These are phyloP conservation scores for Nipponia nippon DNA, from an alignment of 2,113 vertebrate species.

Conservation along the genomic window DNA sequence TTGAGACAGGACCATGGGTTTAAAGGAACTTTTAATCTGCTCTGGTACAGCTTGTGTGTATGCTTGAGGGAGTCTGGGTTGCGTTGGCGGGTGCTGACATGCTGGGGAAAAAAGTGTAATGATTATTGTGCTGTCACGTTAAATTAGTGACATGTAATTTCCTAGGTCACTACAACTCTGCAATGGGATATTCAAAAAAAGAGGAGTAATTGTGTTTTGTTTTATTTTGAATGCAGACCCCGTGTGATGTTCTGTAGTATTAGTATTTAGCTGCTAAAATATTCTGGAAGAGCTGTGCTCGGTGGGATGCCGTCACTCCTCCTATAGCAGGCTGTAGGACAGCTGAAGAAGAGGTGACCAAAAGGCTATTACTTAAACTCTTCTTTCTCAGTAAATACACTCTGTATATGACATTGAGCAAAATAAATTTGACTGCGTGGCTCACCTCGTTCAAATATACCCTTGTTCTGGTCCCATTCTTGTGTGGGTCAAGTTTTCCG, in stretches of 20 bases:
- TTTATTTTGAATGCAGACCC: neutral
- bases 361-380: neutral
- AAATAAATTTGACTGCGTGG: neutral
- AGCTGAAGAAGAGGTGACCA: neutral
- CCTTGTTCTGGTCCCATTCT: neutral
- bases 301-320: neutral
- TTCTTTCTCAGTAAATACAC: neutral
- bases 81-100: neutral
- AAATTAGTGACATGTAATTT: neutral
- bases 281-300: neutral
- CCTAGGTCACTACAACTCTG: accelerated
- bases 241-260: neutral
- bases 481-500: neutral
- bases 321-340: neutral
- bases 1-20: neutral
- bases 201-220: neutral
- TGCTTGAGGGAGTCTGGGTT: neutral
- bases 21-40: neutral
- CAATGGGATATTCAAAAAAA: neutral
- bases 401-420: neutral
- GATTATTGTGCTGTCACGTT: neutral
- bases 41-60: neutral
- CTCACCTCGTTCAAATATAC: neutral
- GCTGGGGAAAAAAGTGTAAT: neutral
- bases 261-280: neutral